phyloP scores from a whole-genome alignment of 2,113 vertebrate genomes.

The Amblyornis subalaris region DNA sequence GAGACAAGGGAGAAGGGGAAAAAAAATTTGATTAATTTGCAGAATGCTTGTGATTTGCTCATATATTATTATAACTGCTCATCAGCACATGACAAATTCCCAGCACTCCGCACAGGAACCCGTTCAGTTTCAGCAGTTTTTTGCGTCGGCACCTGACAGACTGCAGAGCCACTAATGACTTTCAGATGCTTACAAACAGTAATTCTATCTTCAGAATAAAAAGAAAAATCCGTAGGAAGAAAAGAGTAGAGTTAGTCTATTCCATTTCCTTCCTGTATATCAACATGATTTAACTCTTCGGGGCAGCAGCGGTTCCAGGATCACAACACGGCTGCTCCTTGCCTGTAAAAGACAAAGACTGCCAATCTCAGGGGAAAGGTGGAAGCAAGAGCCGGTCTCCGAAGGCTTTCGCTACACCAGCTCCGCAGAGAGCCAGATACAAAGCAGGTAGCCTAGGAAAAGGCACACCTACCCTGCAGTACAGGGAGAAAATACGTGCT shows the following conservation, averaged over 20 bases:
- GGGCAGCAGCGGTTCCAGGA: conserved; percentile 33
- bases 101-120: conserved; percentile 82
- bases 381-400: conserved; percentile 25
- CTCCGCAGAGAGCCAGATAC: conserved; percentile 14
- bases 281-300: conserved; percentile 73
- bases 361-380: conserved; percentile 49
- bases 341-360: conserved; percentile 68
- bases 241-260: conserved; percentile 76
- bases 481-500: neutral
- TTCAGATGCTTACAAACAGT: conserved; percentile 93
- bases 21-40: conserved; percentile 90
- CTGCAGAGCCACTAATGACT: conserved; percentile 89
- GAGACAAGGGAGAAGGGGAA: conserved; percentile 79
- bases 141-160: conserved; percentile 86
- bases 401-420: neutral
- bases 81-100: conserved; percentile 90
- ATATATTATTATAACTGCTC: conserved; percentile 93
- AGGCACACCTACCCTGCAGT: conserved; percentile 36
- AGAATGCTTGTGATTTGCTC: conserved; percentile 92
- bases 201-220: conserved; percentile 85
- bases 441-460: conserved; percentile 49
- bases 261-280: conserved; percentile 76
- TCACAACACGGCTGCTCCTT: conserved; percentile 38
- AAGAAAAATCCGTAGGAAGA: conserved; percentile 75
- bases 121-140: conserved; percentile 87